Percentiles rank a stretch among this genome's conserved stretches.
Evolutionary conservation across 2,797 vertebrate species (phyloP).

Genomic region (Moxostoma hubbsi): DNA sequence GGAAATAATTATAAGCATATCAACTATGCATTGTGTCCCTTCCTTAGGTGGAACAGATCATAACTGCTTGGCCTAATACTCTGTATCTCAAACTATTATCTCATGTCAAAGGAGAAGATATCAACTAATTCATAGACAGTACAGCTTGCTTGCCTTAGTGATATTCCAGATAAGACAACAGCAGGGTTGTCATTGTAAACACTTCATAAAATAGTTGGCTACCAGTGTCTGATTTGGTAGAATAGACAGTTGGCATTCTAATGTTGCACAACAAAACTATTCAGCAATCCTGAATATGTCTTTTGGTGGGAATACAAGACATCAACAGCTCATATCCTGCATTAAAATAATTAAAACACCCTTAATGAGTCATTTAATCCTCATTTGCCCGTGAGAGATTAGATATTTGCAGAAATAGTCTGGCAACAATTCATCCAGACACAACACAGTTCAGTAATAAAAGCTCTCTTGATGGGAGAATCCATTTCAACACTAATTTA

Average conservation of each 20-base stretch:
- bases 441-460: neutral
- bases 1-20: no score
- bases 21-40: neutral
- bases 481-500: neutral
- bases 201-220: neutral
- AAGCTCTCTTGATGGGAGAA: conserved; percentile 14
- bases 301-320: conserved; percentile 33
- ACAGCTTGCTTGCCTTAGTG: conserved; percentile 13
- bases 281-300: conserved; percentile 10
- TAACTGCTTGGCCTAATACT: conserved; percentile 39
- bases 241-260: conserved; percentile 3
- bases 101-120: conserved; percentile 6
- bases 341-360: conserved; percentile 40
- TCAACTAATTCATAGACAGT: conserved; percentile 13
- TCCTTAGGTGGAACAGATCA: conserved; percentile 4
- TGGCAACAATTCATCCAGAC: conserved; percentile 9
- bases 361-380: conserved; percentile 39
- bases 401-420: conserved; percentile 28
- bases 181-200: neutral
- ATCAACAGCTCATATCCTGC: conserved; percentile 27
- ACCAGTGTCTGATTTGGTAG: neutral
- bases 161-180: conserved; percentile 19
- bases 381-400: conserved; percentile 34
- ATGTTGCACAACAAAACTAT: conserved; percentile 32
- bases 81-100: neutral